Conservation (phyloP, 2,113 vertebrate genomes). For the Sorex araneus region DNA sequence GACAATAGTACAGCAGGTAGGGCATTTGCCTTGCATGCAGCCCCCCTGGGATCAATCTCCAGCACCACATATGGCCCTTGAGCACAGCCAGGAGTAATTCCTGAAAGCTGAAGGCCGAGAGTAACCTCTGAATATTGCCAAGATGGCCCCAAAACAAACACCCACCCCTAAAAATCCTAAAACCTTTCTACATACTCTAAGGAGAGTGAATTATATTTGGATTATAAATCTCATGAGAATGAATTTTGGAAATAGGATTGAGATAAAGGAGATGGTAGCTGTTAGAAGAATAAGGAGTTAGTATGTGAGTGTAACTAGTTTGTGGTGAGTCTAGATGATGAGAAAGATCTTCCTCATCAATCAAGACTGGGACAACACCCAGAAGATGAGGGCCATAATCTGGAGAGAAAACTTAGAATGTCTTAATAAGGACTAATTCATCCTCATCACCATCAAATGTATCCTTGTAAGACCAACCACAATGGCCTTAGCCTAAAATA, state of each 20-base stretch:
- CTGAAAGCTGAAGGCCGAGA: too few species aligned
- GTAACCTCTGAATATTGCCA: too few species aligned
- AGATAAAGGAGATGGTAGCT: neutral
- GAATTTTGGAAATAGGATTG: neutral
- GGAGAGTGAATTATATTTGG: conserved; percentile 10
- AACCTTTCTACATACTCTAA: neutral
- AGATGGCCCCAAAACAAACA: too few species aligned
- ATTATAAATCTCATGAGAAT: neutral
- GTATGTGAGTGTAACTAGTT: neutral
- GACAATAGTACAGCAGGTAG: too few species aligned
- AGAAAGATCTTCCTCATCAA: neutral
- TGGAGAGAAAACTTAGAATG: neutral
- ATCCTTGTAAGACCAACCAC: neutral
- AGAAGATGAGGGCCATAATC: neutral
- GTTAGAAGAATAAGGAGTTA: neutral
- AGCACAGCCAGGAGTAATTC: too few species aligned
- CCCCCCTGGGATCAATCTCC: too few species aligned
- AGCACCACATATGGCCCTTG: too few species aligned
- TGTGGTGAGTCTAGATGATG: neutral
- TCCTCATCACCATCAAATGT: neutral
- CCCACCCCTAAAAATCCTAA: too few species aligned
- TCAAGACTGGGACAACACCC: neutral
- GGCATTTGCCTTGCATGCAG: too few species aligned
- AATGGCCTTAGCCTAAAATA: neutral
- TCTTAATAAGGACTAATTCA: neutral